phyloP scores from a whole-genome alignment of 2,888 invertebrate genomes.

The Lithophane socia region DNA sequence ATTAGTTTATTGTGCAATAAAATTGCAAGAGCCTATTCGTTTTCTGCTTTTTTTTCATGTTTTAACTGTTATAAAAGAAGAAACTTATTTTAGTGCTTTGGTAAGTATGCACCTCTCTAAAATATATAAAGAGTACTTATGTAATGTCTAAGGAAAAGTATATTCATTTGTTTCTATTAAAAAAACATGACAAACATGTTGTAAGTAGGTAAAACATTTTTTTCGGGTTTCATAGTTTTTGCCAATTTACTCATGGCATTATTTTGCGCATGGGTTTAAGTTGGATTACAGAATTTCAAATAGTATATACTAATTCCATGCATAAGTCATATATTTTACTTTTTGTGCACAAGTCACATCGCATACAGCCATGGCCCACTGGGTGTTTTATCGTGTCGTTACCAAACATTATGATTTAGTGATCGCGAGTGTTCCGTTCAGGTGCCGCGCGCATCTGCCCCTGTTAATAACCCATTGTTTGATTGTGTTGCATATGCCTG shows the following conservation, averaged over 20 bases:
- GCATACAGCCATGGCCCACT: conserved; percentile 47
- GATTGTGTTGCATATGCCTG: conserved; percentile 58
- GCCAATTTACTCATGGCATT: neutral
- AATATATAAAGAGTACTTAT: too few species aligned
- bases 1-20: conserved; percentile 28
- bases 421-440: conserved; percentile 79
- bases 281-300: neutral
- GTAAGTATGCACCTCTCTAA: neutral
- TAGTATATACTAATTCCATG: neutral
- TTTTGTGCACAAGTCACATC: conserved; percentile 20
- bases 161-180: too few species aligned
- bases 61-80: neutral
- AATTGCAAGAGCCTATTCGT: neutral
- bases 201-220: too few species aligned
- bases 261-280: neutral
- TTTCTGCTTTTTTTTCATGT: neutral
- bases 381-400: conserved; percentile 75
- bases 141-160: too few species aligned
- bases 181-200: too few species aligned
- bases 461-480: conserved; percentile 86
- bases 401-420: conserved; percentile 81
- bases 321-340: neutral
- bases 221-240: neutral
- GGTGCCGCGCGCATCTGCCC: conserved; percentile 87
- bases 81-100: neutral